Percentiles rank a stretch among this genome's conserved stretches.
Evolutionary conservation across 2,113 vertebrate genomes (phyloP).

Genomic region (Tichodroma muraria): DNA sequence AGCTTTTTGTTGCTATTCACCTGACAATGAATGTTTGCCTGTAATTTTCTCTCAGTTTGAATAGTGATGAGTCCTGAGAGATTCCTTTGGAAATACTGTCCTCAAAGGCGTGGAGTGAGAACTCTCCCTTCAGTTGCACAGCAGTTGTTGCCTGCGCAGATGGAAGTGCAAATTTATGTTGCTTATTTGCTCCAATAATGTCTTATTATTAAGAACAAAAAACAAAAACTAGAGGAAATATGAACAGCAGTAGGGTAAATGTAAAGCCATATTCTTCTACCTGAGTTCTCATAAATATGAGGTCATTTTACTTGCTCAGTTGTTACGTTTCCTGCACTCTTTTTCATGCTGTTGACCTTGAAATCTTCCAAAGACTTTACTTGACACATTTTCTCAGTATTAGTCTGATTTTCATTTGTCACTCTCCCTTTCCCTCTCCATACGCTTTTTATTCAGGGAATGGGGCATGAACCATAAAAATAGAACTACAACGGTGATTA

Average conservation of each 20-base stretch:
- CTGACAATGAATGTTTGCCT: not conserved
- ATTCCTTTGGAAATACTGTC: not conserved
- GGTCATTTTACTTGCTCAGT: not conserved
- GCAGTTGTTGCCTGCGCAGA: not conserved
- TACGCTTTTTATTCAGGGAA: not conserved
- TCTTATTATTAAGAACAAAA: not conserved
- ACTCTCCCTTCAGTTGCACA: not conserved
- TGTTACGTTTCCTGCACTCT: not conserved
- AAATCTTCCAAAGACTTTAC: not conserved
- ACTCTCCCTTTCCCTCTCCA: not conserved
- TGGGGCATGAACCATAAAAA: not conserved
- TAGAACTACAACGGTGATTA: not conserved
- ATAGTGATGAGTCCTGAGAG: not conserved
- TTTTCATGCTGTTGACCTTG: not conserved
- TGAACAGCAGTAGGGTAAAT: not conserved
- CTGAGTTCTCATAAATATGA: not conserved
- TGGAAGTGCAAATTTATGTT: not conserved
- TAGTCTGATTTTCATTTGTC: not conserved
- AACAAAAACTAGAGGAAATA: not conserved
- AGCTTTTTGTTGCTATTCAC: not conserved
- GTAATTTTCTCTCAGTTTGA: not conserved
- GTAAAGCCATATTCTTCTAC: not conserved
- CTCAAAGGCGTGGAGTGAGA: not conserved
- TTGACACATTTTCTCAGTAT: not conserved
- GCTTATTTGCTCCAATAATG: not conserved